phyloP scores from a whole-genome alignment of 2,797 vertebrate species.

The Lepidocolaptes lacrymiger region DNA sequence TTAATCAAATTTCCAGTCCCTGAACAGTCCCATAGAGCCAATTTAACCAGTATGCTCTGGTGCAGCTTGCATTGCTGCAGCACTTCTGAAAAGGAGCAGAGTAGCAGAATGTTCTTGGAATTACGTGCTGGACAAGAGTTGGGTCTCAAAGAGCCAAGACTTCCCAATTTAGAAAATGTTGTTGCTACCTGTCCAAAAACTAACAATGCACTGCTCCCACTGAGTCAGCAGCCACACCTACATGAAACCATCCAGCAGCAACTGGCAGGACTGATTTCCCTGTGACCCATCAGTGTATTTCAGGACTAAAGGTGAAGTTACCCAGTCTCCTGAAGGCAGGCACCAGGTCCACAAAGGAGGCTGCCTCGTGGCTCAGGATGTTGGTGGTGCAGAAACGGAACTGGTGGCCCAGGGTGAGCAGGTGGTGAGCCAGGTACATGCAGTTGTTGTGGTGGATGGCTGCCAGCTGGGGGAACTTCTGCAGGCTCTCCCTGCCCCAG shows the following conservation, averaged over 20 bases:
- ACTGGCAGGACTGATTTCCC: background rate
- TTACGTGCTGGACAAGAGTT: accelerated
- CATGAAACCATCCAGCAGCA: background rate
- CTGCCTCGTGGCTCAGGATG: constrained; percentile 81
- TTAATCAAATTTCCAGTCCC: background rate
- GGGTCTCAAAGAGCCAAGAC: background rate
- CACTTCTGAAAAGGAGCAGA: background rate
- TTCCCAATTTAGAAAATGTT: accelerated
- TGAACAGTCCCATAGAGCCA: background rate
- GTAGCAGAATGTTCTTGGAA: background rate
- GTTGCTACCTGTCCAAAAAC: background rate
- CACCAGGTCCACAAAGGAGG: constrained; percentile 94
- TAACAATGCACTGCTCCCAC: accelerated
- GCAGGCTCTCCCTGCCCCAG: constrained; percentile 88
- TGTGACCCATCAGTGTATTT: accelerated
- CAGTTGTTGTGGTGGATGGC: constrained; percentile 99
- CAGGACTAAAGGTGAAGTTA: constrained; percentile 52
- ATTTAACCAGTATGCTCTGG: background rate
- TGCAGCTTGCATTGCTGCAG: background rate
- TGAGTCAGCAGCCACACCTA: background rate
- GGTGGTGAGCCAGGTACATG: constrained; percentile 95
- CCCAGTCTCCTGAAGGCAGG: constrained; percentile 92
- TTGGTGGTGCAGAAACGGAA: constrained; percentile 83
- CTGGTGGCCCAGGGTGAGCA: constrained; percentile 94
- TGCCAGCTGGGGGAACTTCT: constrained; percentile 94